phyloP scores from a whole-genome alignment of 2,888 invertebrate species.

The Drosophila prolongata region DNA sequence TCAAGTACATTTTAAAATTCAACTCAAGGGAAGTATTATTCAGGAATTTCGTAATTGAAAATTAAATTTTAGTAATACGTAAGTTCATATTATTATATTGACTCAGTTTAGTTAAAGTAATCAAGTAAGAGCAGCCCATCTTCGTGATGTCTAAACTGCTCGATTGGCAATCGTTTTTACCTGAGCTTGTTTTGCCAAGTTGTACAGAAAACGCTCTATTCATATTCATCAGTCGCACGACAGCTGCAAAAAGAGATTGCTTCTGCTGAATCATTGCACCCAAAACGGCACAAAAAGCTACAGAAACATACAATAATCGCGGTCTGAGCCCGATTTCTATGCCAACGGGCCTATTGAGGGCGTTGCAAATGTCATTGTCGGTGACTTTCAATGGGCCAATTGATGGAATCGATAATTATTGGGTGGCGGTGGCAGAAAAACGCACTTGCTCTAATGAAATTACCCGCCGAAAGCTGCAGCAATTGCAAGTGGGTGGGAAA shows the following conservation, averaged over 20 bases:
- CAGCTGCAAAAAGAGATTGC: constrained; percentile 50
- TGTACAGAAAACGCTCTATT: constrained; percentile 36
- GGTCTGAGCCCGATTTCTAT: constrained; percentile 39
- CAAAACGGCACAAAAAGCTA: constrained; percentile 14
- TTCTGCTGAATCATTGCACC: constrained; percentile 46
- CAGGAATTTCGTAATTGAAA: too few relatives aligned
- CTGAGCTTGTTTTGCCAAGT: constrained; percentile 29
- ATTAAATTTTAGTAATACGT: too few relatives aligned
- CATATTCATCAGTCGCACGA: constrained; percentile 35
- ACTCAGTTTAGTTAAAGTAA: too few relatives aligned
- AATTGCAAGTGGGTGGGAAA: constrained; percentile 1
- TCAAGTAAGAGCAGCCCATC: constrained; percentile 1
- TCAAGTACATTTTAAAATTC: too few relatives aligned
- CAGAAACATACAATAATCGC: constrained; percentile 13
- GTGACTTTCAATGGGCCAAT: constrained; percentile 15
- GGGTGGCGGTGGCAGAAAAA: constrained; percentile 11
- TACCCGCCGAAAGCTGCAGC: neutral
- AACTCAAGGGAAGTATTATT: too few relatives aligned
- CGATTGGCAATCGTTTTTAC: constrained; percentile 16
- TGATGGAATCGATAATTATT: neutral
- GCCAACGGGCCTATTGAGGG: constrained; percentile 35
- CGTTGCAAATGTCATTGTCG: constrained; percentile 34
- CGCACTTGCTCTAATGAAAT: constrained; percentile 20
- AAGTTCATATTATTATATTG: too few relatives aligned
- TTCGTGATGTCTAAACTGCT: neutral